A percentile compares a stretch with the other conserved stretches of the same genome.
phyloP scores from a whole-genome alignment of 2,113 vertebrate species.

The Physeter macrocephalus region DNA sequence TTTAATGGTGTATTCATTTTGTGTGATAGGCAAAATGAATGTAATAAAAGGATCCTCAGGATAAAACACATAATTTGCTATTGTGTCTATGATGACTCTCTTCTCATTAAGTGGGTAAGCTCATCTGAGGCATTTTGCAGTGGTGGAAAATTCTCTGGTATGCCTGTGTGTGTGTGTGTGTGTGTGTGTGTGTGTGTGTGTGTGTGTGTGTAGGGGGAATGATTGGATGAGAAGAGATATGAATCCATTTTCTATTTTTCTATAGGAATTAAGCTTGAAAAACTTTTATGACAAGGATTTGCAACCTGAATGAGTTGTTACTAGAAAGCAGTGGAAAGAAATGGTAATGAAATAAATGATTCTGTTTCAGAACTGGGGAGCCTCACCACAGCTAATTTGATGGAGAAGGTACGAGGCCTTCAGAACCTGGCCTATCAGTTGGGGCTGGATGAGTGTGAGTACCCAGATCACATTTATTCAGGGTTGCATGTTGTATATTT shows the following conservation, averaged over 20 bases:
- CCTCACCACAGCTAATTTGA: conserved; percentile 96
- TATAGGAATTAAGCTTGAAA: background rate
- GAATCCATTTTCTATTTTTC: background rate
- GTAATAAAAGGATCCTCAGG: background rate
- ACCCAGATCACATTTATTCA: conserved; percentile 32
- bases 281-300: background rate
- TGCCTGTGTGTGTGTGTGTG: background rate
- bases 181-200: background rate
- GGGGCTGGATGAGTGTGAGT: conserved; percentile 99
- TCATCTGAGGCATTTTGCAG: background rate
- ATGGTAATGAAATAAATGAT: conserved; percentile 52
- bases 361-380: conserved; percentile 90
- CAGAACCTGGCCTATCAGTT: conserved; percentile 98
- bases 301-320: background rate
- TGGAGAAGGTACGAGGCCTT: conserved; percentile 98
- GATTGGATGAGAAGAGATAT: background rate
- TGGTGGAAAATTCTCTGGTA: background rate
- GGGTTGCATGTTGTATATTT: background rate
- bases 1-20: conserved; percentile 29
- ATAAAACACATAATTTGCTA: background rate
- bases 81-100: background rate
- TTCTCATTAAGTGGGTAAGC: background rate
- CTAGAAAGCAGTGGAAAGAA: background rate
- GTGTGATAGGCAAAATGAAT: background rate
- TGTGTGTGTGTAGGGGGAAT: background rate